phyloP scores from a whole-genome alignment of 2,888 invertebrate species.

The Lithophane ornitopus region DNA sequence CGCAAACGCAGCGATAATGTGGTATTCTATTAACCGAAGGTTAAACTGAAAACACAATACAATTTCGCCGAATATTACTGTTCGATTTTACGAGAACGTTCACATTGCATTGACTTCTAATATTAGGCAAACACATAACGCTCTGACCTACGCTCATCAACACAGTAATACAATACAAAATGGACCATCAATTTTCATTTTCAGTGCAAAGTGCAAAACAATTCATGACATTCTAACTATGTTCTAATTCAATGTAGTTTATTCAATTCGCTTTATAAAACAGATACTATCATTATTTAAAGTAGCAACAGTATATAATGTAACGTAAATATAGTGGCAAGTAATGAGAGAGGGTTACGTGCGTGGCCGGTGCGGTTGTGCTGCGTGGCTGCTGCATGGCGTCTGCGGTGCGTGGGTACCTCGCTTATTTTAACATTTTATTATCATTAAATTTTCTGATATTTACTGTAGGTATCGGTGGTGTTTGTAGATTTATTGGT shows the following conservation, averaged over 20 bases:
- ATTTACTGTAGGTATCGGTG: conserved; percentile 17
- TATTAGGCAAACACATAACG: conserved; percentile 10
- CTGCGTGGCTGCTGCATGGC: conserved; percentile 50
- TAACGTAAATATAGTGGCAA: conserved; percentile 54
- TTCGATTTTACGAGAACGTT: conserved; percentile 24
- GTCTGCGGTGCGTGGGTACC: conserved; percentile 34
- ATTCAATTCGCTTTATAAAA: conserved; percentile 47
- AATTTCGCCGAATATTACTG: conserved; percentile 27
- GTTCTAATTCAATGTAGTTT: conserved; percentile 33
- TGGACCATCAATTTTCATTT: conserved; percentile 28
- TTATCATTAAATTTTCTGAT: conserved; percentile 35
- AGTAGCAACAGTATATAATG: conserved; percentile 44
- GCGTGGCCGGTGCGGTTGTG: conserved; percentile 38
- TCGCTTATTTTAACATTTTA: conserved; percentile 45
- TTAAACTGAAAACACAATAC: conserved; percentile 29
- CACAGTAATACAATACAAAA: conserved; percentile 14
- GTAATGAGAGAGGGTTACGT: conserved; percentile 49
- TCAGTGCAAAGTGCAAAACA: conserved; percentile 14
- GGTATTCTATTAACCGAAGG: not conserved
- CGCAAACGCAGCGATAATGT: conserved; percentile 24
- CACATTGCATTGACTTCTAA: conserved; percentile 3
- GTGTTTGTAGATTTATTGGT: conserved; percentile 17
- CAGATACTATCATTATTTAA: conserved; percentile 48
- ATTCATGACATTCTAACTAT: conserved; percentile 27
- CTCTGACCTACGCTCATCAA: not conserved